Evolutionary conservation across 2,797 vertebrate species (phyloP), one percentile per base, ranked within the genome.

Genomic region (Epinephelus malabaricus): DNA sequence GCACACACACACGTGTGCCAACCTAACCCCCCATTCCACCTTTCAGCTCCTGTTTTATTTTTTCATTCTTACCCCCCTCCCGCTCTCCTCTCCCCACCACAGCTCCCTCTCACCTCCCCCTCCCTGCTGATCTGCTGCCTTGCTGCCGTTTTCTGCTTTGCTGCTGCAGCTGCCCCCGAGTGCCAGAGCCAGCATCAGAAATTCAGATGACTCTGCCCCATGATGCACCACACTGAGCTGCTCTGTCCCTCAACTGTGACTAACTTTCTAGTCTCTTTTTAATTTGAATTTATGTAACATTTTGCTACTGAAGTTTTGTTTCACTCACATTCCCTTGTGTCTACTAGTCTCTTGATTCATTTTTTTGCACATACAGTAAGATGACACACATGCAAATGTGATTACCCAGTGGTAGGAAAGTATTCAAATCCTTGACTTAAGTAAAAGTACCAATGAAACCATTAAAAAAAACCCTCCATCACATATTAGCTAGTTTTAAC

Each of bases 151-250:
- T 56, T 69, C 59, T 86, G 62, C 53, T 61, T n/a, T 64, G 59
- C 58, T 76, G 72, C 72, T 73, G 63, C 74, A 60, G 80, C 55
- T 73, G 86, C 76, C 81, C 84, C 23, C 5, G 40, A 78, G 67
- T 56, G 65, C 74, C 77, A 69, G 65, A 85, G 50, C 30, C 55
- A 27, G 87, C 74, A 77, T 84, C 84, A 81, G 79, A 83, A 92
- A 88, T 91, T 81, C 79, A 86, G 81, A 88, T 79, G 63, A 79
- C 60, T 82, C 54, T 70, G 45, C 55, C 69, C 68, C 47, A 50
- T 30, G 50, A 78, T 64, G 69, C 65, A 58, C 69, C 53, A 25
- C 66, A 59, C 23, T 43, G 63, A 79, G 72, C 0, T 43, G 53
- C 43, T 87, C 76, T 79, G 62, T 73, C 69, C 40, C 59, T 23